A percentile compares a stretch with the other conserved stretches of the same genome.
Evolutionary conservation across 2,888 invertebrate genomes (phyloP).

Genomic region (Malacosoma neustria): DNA sequence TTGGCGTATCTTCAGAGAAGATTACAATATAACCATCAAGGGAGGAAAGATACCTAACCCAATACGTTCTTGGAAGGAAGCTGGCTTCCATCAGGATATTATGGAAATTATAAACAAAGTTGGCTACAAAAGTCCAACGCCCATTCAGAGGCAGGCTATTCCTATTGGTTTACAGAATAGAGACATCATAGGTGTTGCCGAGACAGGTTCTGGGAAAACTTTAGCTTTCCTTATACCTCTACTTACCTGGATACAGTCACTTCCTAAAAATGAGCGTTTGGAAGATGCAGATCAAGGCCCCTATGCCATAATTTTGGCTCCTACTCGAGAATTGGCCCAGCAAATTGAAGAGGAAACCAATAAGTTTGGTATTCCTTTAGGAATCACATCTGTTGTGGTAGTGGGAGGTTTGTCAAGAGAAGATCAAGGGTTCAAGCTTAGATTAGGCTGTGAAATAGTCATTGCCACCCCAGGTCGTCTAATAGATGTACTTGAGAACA

Average conservation of each 20-base stretch:
- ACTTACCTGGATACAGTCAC: constrained; percentile 96
- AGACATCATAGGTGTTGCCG: constrained; percentile 99
- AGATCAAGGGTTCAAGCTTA: constrained; percentile 97
- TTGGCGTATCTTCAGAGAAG: constrained; percentile 99
- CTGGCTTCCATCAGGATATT: constrained; percentile 90
- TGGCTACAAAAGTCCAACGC: constrained; percentile 98
- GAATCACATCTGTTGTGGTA: constrained; percentile 96
- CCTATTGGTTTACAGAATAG: constrained; percentile 96
- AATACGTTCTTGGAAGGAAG: constrained; percentile 96
- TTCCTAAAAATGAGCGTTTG: constrained; percentile 95
- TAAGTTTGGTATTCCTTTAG: constrained; percentile 95
- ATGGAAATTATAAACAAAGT: constrained; percentile 95
- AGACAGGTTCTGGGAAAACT: constrained; percentile 99
- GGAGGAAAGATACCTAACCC: constrained; percentile 98
- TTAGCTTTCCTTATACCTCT: constrained; percentile 98
- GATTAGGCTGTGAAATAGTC: constrained; percentile 99
- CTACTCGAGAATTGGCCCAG: constrained; percentile 99
- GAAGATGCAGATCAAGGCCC: constrained; percentile 97
- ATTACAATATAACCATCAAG: constrained; percentile 98
- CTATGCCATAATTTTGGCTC: constrained; percentile 98
- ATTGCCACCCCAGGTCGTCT: constrained; percentile 99
- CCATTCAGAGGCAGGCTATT: constrained; percentile 99
- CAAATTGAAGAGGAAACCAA: constrained; percentile 99
- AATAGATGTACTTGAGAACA: constrained; percentile 98
- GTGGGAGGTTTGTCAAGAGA: constrained; percentile 98